Percentiles rank a stretch among this genome's conserved stretches.
Evolutionary conservation across 2,113 vertebrate genomes (phyloP).

Genomic region (Cottus gobio): DNA sequence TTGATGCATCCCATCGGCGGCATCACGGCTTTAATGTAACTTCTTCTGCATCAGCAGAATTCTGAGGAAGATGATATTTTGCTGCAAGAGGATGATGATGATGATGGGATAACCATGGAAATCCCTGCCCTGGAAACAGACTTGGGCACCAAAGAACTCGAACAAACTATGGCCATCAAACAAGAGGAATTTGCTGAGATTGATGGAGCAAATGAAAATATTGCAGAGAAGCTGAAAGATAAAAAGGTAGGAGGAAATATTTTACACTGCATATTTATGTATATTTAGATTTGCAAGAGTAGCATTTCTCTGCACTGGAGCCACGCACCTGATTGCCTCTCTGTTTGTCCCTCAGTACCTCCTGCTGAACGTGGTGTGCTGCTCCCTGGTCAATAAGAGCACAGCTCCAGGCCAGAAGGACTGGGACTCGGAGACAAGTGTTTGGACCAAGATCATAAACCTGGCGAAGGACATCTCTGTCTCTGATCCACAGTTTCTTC

Average conservation of each 20-base stretch:
- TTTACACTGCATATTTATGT: background rate
- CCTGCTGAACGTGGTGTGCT: constrained; percentile 85
- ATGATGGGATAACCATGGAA: constrained; percentile 22
- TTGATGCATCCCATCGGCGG: background rate
- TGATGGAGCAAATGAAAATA: constrained; percentile 19
- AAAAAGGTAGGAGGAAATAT: constrained; percentile 70
- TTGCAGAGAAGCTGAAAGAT: constrained; percentile 69
- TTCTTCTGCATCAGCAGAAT: constrained; percentile 1
- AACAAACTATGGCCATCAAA: constrained; percentile 20
- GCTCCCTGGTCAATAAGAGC: constrained; percentile 79
- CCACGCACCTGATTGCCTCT: background rate
- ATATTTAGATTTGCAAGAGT: background rate
- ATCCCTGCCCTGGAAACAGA: constrained; percentile 49
- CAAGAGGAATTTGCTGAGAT: constrained; percentile 74
- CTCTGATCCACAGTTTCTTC: constrained; percentile 88
- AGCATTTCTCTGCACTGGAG: background rate
- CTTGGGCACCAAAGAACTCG: constrained; percentile 20
- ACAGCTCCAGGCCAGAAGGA: constrained; percentile 66
- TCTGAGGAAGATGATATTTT: constrained; percentile 36
- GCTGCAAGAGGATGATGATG: background rate
- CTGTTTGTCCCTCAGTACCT: constrained; percentile 78
- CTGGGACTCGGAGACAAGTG: constrained; percentile 41
- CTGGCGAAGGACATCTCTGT: constrained; percentile 79
- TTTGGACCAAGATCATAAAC: constrained; percentile 73
- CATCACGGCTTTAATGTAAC: constrained; percentile 6